Evolutionary conservation across 2,797 vertebrate genomes (phyloP), one percentile per base, ranked within the genome.

Genomic region (Gymnocypris eckloni): DNA sequence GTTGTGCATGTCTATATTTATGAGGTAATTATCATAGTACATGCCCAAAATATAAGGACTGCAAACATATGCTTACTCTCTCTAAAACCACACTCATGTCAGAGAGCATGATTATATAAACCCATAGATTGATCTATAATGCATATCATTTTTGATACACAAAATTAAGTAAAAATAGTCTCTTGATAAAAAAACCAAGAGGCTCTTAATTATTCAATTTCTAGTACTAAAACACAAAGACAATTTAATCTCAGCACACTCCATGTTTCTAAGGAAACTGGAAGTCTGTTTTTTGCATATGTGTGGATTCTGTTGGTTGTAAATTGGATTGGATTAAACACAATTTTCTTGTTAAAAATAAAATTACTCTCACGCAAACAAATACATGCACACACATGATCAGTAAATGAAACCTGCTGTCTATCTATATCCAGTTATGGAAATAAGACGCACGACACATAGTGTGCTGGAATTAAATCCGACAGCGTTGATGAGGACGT

Each of bases 191-290:
- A 43, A 43, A 43, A 1, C 2, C 33, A 43, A 43, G 41, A 43
- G 41, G 41, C 64, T 16, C 20, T 43, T 78, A 59, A 78, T 43
- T 78, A 43, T 78, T 43, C 1, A 6, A 16, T 61, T 56, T 77
- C 18, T 54, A n/a, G 20, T 39, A 56, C 20, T 8, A 41, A 77
- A 3, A 13, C 33, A 78, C 20, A 41, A 22, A 54, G 15, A 59
- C 50, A 39, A 39, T 10, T 75, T 75, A 1, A 20, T 59, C 37
- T 41, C 8, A 56, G 59, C 22, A 56, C 54, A 59, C 59, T 41
- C 20, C 37, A 43, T 41, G 76, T 59, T 78, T 59, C 76, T 59
- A 79, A 79, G 54, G 76, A 39, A 79, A 79, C 76, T 79, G 54
- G 37, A 25, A n/a, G 33, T 39, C 10, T 3, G 3, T 2, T 56